Evolutionary conservation across 2,797 vertebrate genomes (phyloP).

Genomic region (Mormyrops boulengeri): DNA sequence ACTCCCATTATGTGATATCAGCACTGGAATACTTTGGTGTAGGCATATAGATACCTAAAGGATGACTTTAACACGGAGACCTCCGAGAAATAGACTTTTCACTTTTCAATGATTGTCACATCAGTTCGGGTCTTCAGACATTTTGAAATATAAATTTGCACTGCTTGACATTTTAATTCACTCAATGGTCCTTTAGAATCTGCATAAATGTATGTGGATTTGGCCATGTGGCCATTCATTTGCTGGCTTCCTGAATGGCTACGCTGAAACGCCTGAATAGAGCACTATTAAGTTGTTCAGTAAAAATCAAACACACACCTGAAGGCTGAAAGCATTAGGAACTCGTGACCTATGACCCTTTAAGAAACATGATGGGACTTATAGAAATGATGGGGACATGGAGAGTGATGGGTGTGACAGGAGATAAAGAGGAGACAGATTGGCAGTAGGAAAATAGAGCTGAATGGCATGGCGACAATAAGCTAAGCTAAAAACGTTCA

Average conservation of each 20-base stretch:
- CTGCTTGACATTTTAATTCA: not conserved
- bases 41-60: not conserved
- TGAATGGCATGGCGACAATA: not conserved
- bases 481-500: not conserved
- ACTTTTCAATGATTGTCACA: not conserved
- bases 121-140: not conserved
- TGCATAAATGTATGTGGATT: not conserved
- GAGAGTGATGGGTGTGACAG: not conserved
- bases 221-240: not conserved
- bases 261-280: not conserved
- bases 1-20: not conserved
- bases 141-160: not conserved
- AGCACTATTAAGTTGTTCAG: not conserved
- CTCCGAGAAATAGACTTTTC: not conserved
- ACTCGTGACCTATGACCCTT: not conserved
- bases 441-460: not conserved
- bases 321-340: not conserved
- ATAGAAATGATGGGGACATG: not conserved
- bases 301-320: not conserved
- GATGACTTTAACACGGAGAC: not conserved
- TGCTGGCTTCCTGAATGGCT: not conserved
- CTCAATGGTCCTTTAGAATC: not conserved
- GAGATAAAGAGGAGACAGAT: not conserved
- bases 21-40: not conserved
- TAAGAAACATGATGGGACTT: not conserved